Evolutionary conservation across 1,140 invertebrate species (phyloP).

Genomic region (Homalodisca vitripennis): DNA sequence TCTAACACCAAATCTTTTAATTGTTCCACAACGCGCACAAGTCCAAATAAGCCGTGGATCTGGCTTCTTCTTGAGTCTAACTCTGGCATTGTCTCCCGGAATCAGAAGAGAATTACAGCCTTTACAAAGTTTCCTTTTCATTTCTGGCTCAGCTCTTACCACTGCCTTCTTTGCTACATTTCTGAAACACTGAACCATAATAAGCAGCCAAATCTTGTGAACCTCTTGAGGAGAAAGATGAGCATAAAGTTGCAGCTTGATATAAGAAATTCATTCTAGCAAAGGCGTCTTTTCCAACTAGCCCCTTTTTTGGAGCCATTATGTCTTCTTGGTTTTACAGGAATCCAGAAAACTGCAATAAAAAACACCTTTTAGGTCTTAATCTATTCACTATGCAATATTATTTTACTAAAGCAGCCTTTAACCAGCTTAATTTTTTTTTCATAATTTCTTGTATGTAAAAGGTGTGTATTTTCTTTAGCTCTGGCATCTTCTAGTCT

Average conservation of each 20-base stretch:
- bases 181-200: conserved; percentile 37
- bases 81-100: conserved; percentile 39
- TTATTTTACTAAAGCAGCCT: too few relatives aligned
- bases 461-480: too few relatives aligned
- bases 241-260: conserved; percentile 36
- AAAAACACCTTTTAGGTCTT: too few relatives aligned
- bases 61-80: conserved; percentile 40
- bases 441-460: too few relatives aligned
- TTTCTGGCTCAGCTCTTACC: conserved; percentile 35
- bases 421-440: too few relatives aligned
- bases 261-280: conserved; percentile 40
- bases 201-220: conserved; percentile 31
- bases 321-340: neutral
- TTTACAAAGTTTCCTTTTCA: conserved; percentile 43
- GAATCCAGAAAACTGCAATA: neutral
- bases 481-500: too few relatives aligned
- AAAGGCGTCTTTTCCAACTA: conserved; percentile 36
- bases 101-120: conserved; percentile 40
- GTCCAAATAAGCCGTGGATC: conserved; percentile 35
- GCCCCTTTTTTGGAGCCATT: conserved; percentile 33
- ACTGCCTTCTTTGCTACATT: conserved; percentile 37
- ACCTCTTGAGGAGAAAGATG: neutral
- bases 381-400: too few relatives aligned
- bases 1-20: conserved; percentile 33
- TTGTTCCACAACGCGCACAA: conserved; percentile 31